phyloP scores from a whole-genome alignment of 2,797 vertebrate species.

The Falco columbarius region DNA sequence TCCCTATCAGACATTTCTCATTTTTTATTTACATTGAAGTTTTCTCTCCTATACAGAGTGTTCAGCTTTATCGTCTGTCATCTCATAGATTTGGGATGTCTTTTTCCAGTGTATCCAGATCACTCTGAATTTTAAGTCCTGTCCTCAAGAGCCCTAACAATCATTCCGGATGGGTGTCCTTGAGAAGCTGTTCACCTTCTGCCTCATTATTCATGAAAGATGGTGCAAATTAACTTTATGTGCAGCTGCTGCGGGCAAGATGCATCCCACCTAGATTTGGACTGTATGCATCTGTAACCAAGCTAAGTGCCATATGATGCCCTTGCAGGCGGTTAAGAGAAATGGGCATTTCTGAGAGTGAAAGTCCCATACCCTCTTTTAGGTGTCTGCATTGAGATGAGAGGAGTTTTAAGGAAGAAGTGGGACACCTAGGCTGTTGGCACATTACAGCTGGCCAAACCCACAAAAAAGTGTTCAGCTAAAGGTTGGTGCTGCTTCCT shows the following conservation, averaged over 20 bases:
- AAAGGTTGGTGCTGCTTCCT: not conserved
- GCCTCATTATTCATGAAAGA: not conserved
- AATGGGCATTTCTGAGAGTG: not conserved
- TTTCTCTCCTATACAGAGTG: not conserved
- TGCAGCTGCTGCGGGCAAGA: not conserved
- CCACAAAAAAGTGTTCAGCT: not conserved
- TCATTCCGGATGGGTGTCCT: not conserved
- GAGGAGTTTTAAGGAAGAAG: not conserved
- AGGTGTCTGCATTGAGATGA: not conserved
- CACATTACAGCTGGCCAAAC: not conserved
- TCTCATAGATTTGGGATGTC: not conserved
- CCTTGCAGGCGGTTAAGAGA: not conserved
- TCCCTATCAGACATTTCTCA: not conserved
- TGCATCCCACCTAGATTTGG: not conserved
- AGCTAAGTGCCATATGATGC: fast-evolving
- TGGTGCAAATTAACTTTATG: not conserved
- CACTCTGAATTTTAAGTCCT: not conserved
- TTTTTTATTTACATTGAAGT: not conserved
- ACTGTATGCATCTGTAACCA: not conserved
- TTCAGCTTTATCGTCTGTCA: not conserved
- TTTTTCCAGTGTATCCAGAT: not conserved
- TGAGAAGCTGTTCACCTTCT: not conserved
- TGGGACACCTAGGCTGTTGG: not conserved
- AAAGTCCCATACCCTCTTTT: not conserved
- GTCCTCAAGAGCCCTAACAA: not conserved